Conservation (phyloP, 2,888 invertebrate genomes). For the Eurytoma adleriae region DNA sequence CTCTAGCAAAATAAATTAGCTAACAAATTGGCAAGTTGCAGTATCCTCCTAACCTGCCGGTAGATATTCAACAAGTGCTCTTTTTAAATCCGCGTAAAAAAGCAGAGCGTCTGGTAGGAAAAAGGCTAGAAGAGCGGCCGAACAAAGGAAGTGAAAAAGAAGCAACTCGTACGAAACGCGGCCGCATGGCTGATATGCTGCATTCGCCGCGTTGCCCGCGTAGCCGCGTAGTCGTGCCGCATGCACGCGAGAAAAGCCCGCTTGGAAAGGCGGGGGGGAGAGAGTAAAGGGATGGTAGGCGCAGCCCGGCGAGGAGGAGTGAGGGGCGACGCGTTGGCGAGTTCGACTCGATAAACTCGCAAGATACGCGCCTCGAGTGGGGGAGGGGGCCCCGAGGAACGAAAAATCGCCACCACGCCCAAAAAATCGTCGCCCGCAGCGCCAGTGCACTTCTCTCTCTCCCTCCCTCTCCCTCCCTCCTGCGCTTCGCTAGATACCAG, state of each 20-base stretch:
- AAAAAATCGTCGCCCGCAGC: constrained; percentile 12
- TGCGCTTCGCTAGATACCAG: not conserved
- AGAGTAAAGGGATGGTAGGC: not conserved
- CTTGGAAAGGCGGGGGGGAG: not conserved
- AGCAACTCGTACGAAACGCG: not conserved
- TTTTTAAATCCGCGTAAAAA: too few relatives aligned
- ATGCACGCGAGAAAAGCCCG: too few relatives aligned
- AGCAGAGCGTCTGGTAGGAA: not conserved
- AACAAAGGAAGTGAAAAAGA: constrained; percentile 7
- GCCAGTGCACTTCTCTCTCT: not conserved
- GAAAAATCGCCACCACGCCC: constrained; percentile 58
- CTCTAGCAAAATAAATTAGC: too few relatives aligned
- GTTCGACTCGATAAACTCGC: constrained; percentile 39
- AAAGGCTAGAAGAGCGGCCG: not conserved
- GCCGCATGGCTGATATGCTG: too few relatives aligned
- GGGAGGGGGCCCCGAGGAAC: constrained; percentile 18
- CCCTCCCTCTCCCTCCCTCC: too few relatives aligned
- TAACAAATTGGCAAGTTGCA: too few relatives aligned
- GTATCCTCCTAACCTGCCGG: too few relatives aligned
- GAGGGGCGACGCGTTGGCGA: not conserved
- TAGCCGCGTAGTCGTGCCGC: too few relatives aligned
- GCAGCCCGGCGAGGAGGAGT: not conserved
- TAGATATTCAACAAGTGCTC: too few relatives aligned
- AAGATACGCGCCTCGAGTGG: constrained; percentile 18
- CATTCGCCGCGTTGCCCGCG: too few relatives aligned